A percentile compares a stretch with the other conserved stretches of the same genome.
These are phyloP conservation scores for Buathra laborator DNA, from an alignment of 2,888 invertebrate species.

Conservation along the genomic window DNA sequence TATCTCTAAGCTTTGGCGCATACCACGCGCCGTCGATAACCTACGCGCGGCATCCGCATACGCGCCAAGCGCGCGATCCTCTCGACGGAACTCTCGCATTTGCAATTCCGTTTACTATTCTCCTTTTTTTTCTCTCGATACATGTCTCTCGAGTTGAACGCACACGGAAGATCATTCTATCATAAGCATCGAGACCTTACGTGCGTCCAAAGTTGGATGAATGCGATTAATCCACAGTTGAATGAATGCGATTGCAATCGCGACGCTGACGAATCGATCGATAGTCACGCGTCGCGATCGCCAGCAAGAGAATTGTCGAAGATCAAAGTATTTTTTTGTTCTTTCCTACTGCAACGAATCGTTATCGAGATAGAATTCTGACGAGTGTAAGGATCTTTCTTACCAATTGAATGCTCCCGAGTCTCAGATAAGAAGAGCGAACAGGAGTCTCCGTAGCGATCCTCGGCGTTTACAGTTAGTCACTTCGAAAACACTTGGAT, in stretches of 20 bases:
- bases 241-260: not conserved
- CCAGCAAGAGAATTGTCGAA: too few relatives aligned
- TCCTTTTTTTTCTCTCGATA: not conserved
- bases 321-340: too few relatives aligned
- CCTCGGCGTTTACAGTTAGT: slow-evolving; percentile 76
- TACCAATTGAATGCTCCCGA: too few relatives aligned
- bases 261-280: not conserved
- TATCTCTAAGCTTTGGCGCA: slow-evolving; percentile 15
- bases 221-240: not conserved
- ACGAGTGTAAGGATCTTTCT: too few relatives aligned
- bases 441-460: not conserved
- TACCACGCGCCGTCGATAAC: slow-evolving; percentile 18
- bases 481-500: slow-evolving; percentile 73
- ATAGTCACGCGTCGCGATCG: not conserved
- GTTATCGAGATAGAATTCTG: too few relatives aligned
- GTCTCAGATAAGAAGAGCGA: slow-evolving; percentile 19
- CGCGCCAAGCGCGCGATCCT: not conserved
- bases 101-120: not conserved
- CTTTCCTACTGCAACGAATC: too few relatives aligned
- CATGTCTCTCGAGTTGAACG: not conserved
- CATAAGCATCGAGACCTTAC: not conserved
- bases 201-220: not conserved
- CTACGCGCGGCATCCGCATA: slow-evolving; percentile 33
- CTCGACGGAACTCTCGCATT: slow-evolving; percentile 1
- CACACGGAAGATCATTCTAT: not conserved